phyloP scores from a whole-genome alignment of 1,140 invertebrate genomes.

The Lepidurus arcticus region DNA sequence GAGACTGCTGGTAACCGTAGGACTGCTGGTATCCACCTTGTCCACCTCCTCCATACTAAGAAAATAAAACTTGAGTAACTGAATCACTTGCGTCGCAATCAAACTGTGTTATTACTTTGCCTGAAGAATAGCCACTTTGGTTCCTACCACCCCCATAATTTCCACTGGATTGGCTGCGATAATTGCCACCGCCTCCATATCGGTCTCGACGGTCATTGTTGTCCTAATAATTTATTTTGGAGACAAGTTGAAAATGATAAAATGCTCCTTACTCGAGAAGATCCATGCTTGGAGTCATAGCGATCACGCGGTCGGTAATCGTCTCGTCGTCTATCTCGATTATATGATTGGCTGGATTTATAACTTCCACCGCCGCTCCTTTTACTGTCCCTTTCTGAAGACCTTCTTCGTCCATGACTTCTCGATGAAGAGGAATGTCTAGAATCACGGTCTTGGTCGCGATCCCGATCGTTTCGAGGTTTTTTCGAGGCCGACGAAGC shows the following conservation, averaged over 20 bases:
- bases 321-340: background rate
- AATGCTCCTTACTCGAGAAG: background rate
- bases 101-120: background rate
- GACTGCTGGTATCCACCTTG: conserved; percentile 16
- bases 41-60: background rate
- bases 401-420: background rate
- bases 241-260: background rate
- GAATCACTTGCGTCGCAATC: no score
- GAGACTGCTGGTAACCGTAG: background rate
- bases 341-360: background rate
- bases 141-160: background rate
- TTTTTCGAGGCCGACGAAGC: background rate
- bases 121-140: conserved; percentile 1
- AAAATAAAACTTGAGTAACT: background rate
- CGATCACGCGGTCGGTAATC: background rate
- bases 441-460: background rate
- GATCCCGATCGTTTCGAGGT: background rate
- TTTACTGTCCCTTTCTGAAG: no score
- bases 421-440: background rate
- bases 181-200: background rate
- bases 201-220: conserved; percentile 1
- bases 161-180: background rate
- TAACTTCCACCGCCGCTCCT: background rate
- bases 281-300: background rate
- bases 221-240: background rate